Conservation (phyloP, 2,888 invertebrate genomes). For the Pomacea canaliculata region DNA sequence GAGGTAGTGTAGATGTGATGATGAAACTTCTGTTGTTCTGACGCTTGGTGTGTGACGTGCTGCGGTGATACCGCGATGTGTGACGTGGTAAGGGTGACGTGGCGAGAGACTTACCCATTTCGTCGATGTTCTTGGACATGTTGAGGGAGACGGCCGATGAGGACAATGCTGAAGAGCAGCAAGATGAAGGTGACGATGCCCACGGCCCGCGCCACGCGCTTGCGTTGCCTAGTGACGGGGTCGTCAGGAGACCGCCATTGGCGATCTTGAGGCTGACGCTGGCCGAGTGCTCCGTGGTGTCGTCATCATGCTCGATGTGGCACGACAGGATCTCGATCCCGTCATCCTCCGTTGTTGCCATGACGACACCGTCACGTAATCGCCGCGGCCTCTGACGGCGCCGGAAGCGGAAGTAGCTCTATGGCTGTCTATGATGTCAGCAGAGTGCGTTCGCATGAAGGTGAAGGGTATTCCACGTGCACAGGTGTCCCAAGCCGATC, state of each 20-base stretch:
- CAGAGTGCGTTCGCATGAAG: background rate
- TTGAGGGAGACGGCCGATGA: constrained; percentile 90
- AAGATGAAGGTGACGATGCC: constrained; percentile 90
- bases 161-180: constrained; percentile 87
- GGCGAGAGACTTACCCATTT: constrained; percentile 82
- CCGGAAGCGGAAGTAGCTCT: background rate
- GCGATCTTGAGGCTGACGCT: constrained; percentile 24
- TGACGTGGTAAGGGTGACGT: too few relatives aligned
- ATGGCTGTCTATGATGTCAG: background rate
- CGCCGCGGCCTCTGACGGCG: background rate
- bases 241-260: constrained; percentile 22
- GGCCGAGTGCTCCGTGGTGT: constrained; percentile 24
- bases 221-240: constrained; percentile 38
- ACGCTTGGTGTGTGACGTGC: too few relatives aligned
- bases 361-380: constrained; percentile 25
- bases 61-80: too few relatives aligned
- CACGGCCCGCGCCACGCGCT: constrained; percentile 78
- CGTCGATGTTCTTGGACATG: constrained; percentile 95
- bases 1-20: too few relatives aligned
- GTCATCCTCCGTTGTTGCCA: constrained; percentile 41
- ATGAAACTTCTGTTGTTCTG: too few relatives aligned
- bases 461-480: background rate
- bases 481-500: too few relatives aligned
- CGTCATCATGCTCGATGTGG: constrained; percentile 38
- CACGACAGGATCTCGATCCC: constrained; percentile 43